Evolutionary conservation across 2,797 vertebrate species (phyloP).

Genomic region (Cryptoprocta ferox): DNA sequence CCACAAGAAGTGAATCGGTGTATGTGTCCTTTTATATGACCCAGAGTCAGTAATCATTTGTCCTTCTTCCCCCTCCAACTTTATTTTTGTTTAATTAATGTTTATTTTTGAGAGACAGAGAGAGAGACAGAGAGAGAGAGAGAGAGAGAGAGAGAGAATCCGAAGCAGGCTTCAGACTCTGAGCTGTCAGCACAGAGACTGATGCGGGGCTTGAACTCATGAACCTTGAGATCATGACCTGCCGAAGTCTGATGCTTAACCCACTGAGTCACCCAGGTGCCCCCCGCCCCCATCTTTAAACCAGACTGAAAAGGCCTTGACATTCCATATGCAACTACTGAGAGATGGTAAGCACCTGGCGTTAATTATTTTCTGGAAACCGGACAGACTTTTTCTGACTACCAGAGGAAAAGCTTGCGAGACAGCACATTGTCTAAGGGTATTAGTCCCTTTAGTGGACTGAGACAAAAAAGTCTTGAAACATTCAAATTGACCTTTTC

Average conservation of each 20-base stretch:
- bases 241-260: too few relatives aligned
- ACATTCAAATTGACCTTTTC: neutral
- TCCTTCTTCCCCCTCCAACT: neutral
- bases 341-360: neutral
- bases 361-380: conserved; percentile 40
- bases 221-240: too few relatives aligned
- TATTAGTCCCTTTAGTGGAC: neutral
- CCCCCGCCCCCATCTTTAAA: neutral
- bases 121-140: too few relatives aligned
- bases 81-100: neutral
- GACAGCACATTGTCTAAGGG: neutral
- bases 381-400: neutral
- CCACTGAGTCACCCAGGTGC: too few relatives aligned
- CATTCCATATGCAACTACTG: neutral
- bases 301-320: neutral
- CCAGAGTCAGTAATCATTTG: neutral
- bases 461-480: neutral
- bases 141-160: too few relatives aligned
- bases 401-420: neutral
- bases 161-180: too few relatives aligned
- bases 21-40: neutral
- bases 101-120: too few relatives aligned
- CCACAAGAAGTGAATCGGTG: neutral
- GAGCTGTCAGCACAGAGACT: too few relatives aligned
- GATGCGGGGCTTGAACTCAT: too few relatives aligned